Conservation (phyloP, 2,113 vertebrate species). For the Murina feae region DNA sequence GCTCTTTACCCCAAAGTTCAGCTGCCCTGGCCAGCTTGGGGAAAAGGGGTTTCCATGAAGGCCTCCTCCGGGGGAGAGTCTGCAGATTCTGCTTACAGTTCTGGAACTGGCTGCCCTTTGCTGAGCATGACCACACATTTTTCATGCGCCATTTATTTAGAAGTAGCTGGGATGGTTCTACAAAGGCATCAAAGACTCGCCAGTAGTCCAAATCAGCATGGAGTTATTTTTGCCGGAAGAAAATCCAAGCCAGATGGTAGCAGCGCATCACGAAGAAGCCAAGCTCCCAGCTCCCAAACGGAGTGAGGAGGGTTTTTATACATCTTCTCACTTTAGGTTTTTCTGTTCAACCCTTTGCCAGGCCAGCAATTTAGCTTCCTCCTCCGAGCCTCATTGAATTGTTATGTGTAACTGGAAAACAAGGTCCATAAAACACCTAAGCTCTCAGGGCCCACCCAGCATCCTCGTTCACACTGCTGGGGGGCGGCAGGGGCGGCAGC, state of each 20-base stretch:
- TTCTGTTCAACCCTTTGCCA: constrained; percentile 67
- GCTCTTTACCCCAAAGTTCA: neutral
- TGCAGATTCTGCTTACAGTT: neutral
- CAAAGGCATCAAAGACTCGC: neutral
- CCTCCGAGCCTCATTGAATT: constrained; percentile 65
- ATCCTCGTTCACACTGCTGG: neutral
- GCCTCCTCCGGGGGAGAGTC: neutral
- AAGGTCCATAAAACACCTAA: constrained; percentile 68
- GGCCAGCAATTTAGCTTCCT: constrained; percentile 68
- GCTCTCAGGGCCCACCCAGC: constrained; percentile 43
- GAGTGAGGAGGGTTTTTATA: constrained; percentile 2
- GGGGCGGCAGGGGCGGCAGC: neutral
- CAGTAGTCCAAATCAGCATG: neutral
- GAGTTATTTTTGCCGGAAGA: constrained; percentile 19
- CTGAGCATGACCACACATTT: neutral
- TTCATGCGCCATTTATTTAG: neutral
- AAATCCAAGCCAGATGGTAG: constrained; percentile 19
- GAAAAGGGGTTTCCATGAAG: neutral
- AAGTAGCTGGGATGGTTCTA: neutral
- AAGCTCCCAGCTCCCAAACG: constrained; percentile 28
- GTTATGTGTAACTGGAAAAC: constrained; percentile 73
- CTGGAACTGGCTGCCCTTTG: neutral
- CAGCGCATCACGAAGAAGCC: neutral
- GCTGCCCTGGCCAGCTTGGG: neutral
- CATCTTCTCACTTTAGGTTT: constrained; percentile 7